Evolutionary conservation across 2,797 vertebrate species (phyloP).

Genomic region (Enteromius paludinosus): DNA sequence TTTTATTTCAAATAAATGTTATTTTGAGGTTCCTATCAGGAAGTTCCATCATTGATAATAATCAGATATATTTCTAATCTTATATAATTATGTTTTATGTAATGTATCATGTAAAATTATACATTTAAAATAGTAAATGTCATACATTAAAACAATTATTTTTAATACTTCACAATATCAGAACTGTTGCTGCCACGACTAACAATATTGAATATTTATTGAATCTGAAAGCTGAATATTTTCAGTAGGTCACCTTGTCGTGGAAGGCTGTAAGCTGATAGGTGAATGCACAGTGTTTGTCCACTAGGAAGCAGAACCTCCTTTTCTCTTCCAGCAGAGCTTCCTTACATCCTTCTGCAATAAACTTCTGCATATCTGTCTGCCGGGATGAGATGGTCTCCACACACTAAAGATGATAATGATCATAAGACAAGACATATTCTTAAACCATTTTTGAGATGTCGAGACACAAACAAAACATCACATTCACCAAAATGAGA

Average conservation of each 20-base stretch:
- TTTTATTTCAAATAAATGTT: neutral
- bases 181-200: neutral
- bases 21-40: too few species aligned
- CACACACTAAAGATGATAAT: constrained; percentile 78
- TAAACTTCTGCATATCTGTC: constrained; percentile 86
- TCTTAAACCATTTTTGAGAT: neutral
- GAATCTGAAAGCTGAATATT: neutral
- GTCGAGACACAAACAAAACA: constrained; percentile 2
- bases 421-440: neutral
- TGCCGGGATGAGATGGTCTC: constrained; percentile 87
- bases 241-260: constrained; percentile 73
- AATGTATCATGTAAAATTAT: too few species aligned
- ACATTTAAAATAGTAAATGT: too few species aligned
- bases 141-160: too few species aligned
- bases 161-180: too few species aligned
- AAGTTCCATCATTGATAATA: neutral
- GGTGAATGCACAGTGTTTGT: constrained; percentile 86
- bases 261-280: constrained; percentile 81
- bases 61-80: neutral
- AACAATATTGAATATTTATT: neutral
- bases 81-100: too few species aligned
- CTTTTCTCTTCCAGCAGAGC: constrained; percentile 88
- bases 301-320: constrained; percentile 89
- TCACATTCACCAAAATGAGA: constrained; percentile 17
- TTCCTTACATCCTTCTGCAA: constrained; percentile 86